A percentile compares a stretch with the other conserved stretches of the same genome.
These are phyloP conservation scores for Leuciscus idus DNA, from an alignment of 2,113 vertebrate species.

Conservation along the genomic window DNA sequence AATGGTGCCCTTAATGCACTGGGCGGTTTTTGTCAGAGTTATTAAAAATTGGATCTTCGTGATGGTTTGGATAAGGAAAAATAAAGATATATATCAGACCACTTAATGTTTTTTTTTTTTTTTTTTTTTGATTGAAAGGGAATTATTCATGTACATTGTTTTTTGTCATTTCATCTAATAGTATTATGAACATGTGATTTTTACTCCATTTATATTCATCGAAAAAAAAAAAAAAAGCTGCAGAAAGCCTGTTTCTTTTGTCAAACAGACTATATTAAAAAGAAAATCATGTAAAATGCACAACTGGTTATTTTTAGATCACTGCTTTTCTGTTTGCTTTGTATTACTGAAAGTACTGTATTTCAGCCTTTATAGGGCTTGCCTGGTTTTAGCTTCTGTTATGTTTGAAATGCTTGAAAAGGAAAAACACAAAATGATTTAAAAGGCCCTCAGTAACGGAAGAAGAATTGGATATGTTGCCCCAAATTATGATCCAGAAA, in stretches of 20 bases:
- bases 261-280: conserved; percentile 24
- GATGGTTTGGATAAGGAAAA: conserved; percentile 31
- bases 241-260: conserved; percentile 29
- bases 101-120: conserved; percentile 31
- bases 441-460: not conserved
- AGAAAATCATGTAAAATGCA: not conserved
- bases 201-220: conserved; percentile 39
- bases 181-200: conserved; percentile 43
- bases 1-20: conserved; percentile 43
- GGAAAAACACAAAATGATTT: not conserved
- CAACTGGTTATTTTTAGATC: conserved; percentile 19
- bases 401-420: conserved; percentile 5
- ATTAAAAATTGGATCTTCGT: conserved; percentile 6
- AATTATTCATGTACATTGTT: conserved; percentile 7
- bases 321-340: conserved; percentile 29
- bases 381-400: not conserved
- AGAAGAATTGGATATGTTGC: not conserved
- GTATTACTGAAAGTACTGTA: conserved; percentile 31
- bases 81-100: conserved; percentile 45
- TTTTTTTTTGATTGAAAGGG: not conserved
- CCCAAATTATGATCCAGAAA: not conserved
- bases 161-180: conserved; percentile 30
- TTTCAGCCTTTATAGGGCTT: not conserved
- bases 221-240: not conserved
- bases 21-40: conserved; percentile 31